Conservation (phyloP, 2,888 invertebrate species). For the Chaetoderma sp. region DNA sequence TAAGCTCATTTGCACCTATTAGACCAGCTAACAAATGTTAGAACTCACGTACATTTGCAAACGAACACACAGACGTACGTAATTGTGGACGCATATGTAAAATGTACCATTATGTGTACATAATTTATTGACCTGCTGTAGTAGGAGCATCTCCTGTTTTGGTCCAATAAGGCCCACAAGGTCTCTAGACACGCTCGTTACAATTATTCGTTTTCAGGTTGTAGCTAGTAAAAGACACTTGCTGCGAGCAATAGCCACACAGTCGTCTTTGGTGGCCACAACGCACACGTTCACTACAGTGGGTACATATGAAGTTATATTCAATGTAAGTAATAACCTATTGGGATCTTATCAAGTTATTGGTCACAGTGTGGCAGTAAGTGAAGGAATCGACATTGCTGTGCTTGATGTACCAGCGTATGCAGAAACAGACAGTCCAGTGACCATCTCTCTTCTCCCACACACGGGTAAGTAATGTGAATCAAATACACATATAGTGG, state of each 20-base stretch:
- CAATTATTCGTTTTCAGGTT: no score
- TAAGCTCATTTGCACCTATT: no score
- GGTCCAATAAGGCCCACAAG: no score
- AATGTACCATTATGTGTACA: no score
- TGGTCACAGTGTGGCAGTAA: constrained; percentile 31
- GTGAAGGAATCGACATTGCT: constrained; percentile 56
- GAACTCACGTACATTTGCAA: no score
- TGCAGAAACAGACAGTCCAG: constrained; percentile 28
- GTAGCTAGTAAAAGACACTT: constrained; percentile 31
- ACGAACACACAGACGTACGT: no score
- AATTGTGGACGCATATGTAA: no score
- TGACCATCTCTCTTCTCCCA: constrained; percentile 37
- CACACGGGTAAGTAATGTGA: constrained; percentile 50
- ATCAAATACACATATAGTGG: no score
- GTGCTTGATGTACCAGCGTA: constrained; percentile 37
- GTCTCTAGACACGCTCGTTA: no score
- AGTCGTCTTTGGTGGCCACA: constrained; percentile 1
- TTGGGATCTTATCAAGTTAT: neutral
- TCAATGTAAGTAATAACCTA: neutral
- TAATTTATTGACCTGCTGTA: no score
- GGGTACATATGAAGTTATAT: neutral
- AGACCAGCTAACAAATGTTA: no score
- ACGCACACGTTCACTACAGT: constrained; percentile 29
- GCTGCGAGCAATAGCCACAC: constrained; percentile 29
- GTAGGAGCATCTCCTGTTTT: no score